These are phyloP conservation scores for Drosophila dunni DNA, from an alignment of 1,140 invertebrate genomes.

Conservation along the genomic window DNA sequence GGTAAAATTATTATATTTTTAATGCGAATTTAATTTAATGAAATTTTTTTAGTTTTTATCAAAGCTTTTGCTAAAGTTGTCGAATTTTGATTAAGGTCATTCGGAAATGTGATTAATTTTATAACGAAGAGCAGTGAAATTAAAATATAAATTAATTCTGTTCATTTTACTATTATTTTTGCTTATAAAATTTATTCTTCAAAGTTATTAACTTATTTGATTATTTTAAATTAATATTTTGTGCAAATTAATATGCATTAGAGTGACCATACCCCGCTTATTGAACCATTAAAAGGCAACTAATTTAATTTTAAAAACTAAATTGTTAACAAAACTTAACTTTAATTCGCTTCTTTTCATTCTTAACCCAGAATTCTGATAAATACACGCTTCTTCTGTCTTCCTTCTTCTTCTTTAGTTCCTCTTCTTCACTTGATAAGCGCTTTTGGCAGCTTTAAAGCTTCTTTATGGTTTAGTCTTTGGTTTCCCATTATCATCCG, in stretches of 20 bases:
- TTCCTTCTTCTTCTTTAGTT: no score
- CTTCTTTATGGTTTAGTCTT: conserved; percentile 10
- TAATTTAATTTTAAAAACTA: background rate
- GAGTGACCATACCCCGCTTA: background rate
- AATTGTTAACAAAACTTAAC: background rate
- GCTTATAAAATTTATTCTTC: no score
- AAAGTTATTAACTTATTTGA: no score
- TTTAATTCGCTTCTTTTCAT: conserved; percentile 7
- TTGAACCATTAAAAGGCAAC: background rate
- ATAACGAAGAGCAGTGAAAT: no score
- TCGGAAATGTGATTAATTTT: no score
- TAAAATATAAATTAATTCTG: no score
- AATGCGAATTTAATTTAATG: background rate
- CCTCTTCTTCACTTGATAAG: conserved; percentile 3
- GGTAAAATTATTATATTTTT: background rate
- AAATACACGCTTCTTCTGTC: no score
- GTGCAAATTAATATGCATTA: background rate
- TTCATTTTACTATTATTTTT: no score
- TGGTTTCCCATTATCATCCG: conserved; percentile 19
- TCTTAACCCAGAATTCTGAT: background rate
- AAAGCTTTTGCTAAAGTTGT: no score
- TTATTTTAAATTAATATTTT: no score
- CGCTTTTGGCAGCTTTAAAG: conserved; percentile 19
- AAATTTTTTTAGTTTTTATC: background rate
- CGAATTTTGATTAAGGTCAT: no score